A percentile compares a stretch with the other conserved stretches of the same genome.
phyloP scores from a whole-genome alignment of 2,113 vertebrate genomes.

The Larimichthys crocea region DNA sequence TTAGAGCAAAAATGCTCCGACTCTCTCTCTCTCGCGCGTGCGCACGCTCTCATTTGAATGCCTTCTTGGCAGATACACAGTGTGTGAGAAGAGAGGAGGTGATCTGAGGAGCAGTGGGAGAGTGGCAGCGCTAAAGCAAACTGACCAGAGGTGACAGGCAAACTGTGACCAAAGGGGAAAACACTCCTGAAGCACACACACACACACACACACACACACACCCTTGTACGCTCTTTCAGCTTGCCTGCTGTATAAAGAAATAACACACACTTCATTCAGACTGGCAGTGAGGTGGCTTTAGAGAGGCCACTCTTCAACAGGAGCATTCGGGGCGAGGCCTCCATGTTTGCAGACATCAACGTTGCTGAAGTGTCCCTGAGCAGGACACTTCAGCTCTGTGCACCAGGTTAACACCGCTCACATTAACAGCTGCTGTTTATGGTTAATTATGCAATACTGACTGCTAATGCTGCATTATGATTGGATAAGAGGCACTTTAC shows the following conservation, averaged over 20 bases:
- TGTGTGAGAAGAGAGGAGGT: conserved; percentile 52
- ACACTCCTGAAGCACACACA: conserved; percentile 32
- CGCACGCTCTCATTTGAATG: conserved; percentile 27
- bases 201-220: conserved; percentile 24
- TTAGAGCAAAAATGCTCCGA: conserved; percentile 32
- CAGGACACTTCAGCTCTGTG: conserved; percentile 34
- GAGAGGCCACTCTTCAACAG: conserved; percentile 47
- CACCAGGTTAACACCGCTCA: conserved; percentile 34
- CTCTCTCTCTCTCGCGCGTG: background rate
- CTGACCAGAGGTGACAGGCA: conserved; percentile 71
- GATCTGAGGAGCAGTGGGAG: conserved; percentile 59
- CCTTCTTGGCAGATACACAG: conserved; percentile 40
- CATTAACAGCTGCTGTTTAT: conserved; percentile 24
- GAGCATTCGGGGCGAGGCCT: conserved; percentile 37
- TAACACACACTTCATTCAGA: conserved; percentile 45
- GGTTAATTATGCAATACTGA: conserved; percentile 29
- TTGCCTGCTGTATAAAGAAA: conserved; percentile 29
- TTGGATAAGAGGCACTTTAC: conserved; percentile 3
- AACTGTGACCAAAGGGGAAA: conserved; percentile 69
- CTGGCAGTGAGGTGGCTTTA: conserved; percentile 55
- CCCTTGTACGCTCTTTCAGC: conserved; percentile 28
- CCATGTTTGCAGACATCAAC: conserved; percentile 42
- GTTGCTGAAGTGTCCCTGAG: conserved; percentile 41
- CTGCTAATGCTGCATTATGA: conserved; percentile 18
- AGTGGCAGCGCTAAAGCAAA: conserved; percentile 64